These are phyloP conservation scores for Melanocharis versteri DNA, from an alignment of 2,113 vertebrate species.

Conservation along the genomic window DNA sequence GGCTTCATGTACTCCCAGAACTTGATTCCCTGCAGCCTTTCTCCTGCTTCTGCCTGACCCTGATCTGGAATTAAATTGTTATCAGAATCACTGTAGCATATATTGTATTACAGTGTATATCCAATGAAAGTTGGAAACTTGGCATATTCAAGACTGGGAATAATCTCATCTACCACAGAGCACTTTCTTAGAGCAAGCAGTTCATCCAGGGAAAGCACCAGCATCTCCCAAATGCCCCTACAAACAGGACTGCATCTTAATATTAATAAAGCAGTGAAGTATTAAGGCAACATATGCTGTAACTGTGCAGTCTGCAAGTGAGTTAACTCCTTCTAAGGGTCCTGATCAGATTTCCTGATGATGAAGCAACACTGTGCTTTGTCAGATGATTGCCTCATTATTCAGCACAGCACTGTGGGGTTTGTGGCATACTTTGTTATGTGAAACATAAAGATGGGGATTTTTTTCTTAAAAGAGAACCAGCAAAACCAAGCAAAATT, in stretches of 20 bases:
- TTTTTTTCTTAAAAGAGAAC: neutral
- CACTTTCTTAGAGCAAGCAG: neutral
- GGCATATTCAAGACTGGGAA: neutral
- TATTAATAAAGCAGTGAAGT: neutral
- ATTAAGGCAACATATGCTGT: neutral
- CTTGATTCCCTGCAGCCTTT: constrained; percentile 8
- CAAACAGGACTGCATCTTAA: neutral
- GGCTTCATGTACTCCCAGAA: neutral
- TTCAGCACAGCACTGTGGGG: neutral
- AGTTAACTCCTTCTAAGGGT: neutral
- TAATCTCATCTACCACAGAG: neutral
- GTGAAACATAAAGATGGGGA: neutral
- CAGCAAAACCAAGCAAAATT: neutral
- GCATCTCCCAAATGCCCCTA: neutral
- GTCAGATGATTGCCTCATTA: neutral
- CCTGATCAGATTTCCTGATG: neutral
- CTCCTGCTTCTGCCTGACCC: neutral
- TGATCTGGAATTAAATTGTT: constrained; percentile 18
- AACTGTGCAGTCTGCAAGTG: neutral
- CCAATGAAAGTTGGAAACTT: neutral
- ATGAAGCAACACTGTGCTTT: neutral
- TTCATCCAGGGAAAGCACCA: neutral
- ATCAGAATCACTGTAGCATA: neutral
- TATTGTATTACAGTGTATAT: neutral
- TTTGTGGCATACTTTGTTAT: neutral